Conservation (phyloP, 2,888 invertebrate species). For the Xiphydria camelus region DNA sequence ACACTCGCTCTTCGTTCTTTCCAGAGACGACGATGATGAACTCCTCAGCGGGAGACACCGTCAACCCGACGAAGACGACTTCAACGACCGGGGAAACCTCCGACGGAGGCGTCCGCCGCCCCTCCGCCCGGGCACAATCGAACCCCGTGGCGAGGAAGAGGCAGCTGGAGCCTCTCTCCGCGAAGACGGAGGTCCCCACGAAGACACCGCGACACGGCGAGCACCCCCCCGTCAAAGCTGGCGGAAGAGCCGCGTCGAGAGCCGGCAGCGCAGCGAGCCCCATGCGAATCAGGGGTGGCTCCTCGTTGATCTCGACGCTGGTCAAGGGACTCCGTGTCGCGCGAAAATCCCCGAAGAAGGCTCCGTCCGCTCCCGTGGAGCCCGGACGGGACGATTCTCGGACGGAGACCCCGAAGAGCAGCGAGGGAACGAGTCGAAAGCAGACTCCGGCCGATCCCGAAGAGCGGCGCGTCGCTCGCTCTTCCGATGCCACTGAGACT, state of each 20-base stretch:
- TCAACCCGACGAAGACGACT: constrained; percentile 39
- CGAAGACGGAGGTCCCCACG: constrained; percentile 16
- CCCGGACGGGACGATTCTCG: background rate
- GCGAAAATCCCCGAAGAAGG: background rate
- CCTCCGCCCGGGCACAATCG: constrained; percentile 32
- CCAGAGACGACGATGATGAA: constrained; percentile 40
- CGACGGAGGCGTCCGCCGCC: constrained; percentile 11
- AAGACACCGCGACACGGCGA: constrained; percentile 12
- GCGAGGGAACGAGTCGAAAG: background rate
- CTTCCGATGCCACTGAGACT: background rate
- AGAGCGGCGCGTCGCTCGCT: background rate
- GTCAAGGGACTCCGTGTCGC: background rate
- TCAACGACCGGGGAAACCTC: constrained; percentile 24
- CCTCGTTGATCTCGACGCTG: background rate
- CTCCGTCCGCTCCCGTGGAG: background rate
- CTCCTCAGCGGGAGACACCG: constrained; percentile 47
- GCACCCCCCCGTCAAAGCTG: background rate
- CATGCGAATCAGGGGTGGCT: background rate
- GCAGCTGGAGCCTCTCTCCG: constrained; percentile 32
- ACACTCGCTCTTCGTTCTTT: constrained; percentile 14
- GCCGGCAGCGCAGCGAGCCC: background rate
- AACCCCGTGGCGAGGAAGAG: constrained; percentile 40
- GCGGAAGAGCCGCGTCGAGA: background rate
- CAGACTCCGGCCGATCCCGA: background rate
- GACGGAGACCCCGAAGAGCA: background rate